These are phyloP conservation scores for Achatina immaculata DNA, from an alignment of 1,140 invertebrate species.

Conservation along the genomic window DNA sequence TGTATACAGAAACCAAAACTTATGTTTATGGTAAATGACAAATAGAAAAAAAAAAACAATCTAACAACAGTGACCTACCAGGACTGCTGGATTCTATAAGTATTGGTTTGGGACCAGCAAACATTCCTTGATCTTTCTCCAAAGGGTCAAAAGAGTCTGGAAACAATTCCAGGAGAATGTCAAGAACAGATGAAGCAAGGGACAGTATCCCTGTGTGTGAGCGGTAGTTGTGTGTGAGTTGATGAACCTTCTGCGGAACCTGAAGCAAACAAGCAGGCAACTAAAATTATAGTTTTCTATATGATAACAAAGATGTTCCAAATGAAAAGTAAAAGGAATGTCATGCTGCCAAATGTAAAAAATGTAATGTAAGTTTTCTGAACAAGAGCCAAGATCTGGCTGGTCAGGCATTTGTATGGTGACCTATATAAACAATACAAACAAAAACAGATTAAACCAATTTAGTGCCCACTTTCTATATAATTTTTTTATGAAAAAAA, in stretches of 20 bases:
- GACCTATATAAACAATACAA: too few species aligned
- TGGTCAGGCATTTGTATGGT: too few species aligned
- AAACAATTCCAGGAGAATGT: constrained; percentile 64
- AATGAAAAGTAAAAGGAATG: too few species aligned
- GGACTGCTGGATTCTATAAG: constrained; percentile 63
- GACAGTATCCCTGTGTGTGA: constrained; percentile 66
- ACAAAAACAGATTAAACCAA: too few species aligned
- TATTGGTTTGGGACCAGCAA: constrained; percentile 62
- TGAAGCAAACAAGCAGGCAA: constrained; percentile 8
- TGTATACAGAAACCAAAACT: too few species aligned
- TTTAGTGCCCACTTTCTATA: too few species aligned
- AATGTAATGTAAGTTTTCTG: too few species aligned
- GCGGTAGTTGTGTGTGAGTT: constrained; percentile 66
- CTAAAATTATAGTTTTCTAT: neutral
- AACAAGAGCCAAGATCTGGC: too few species aligned
- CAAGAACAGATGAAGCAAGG: constrained; percentile 63
- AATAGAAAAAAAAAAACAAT: too few species aligned
- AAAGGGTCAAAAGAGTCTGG: constrained; percentile 67
- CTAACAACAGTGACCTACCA: neutral
- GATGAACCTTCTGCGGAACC: constrained; percentile 55
- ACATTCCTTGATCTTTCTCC: constrained; percentile 63
- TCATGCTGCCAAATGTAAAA: too few species aligned
- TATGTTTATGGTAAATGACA: too few species aligned
- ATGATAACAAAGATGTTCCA: neutral
- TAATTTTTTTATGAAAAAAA: too few species aligned